Evolutionary conservation across 2,797 vertebrate species (phyloP), one percentile per base, ranked within the genome.

Genomic region (Urocyon cinereoargenteus): DNA sequence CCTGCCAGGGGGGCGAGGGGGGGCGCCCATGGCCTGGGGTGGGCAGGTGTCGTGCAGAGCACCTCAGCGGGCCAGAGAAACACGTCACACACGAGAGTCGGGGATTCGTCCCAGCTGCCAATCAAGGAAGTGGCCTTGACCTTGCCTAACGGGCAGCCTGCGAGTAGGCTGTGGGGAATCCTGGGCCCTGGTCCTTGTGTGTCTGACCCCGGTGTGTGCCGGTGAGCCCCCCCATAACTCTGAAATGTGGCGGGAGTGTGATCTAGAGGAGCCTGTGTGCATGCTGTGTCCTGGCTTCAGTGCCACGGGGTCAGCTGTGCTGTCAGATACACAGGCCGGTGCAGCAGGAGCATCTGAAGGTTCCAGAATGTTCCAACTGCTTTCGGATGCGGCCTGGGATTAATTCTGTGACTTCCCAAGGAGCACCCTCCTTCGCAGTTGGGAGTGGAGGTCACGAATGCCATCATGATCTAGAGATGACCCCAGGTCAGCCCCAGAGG

Each of bases 51-150:
- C 5, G 2, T 10, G 24, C 15, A 40, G 61, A 51, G 62, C 28
- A 75, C 57, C 64, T 90, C 36, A n/a, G 31, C 31, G 6, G 26
- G 40, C 28, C 26, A n/a, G 28, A 59, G 61, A 84, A 45, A 26
- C 0, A 2, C 28, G 6, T 11, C 59, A 21, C 10, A 45, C 40
- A 7, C 6, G 40, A 45, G 40, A 45, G 40, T 45, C 40, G 1
- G 40, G 40, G 40, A 45, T 1, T 45, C 6, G 40, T 45, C 40
- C 40, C 40, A 1, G 16, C 36, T 3, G 19, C 62, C 26, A 26
- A 49, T 26, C 8, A 26, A 16, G 36, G 14, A 31, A 10, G 8
- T 5, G 45, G 14, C 22, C n/a, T 55, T 55, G 70, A 51, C 18
- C 26, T 49, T 53, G 16, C 31, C 62, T 45, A 45, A 45, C 14